phyloP scores from a whole-genome alignment of 2,113 vertebrate genomes.

The Trogon melanurus region DNA sequence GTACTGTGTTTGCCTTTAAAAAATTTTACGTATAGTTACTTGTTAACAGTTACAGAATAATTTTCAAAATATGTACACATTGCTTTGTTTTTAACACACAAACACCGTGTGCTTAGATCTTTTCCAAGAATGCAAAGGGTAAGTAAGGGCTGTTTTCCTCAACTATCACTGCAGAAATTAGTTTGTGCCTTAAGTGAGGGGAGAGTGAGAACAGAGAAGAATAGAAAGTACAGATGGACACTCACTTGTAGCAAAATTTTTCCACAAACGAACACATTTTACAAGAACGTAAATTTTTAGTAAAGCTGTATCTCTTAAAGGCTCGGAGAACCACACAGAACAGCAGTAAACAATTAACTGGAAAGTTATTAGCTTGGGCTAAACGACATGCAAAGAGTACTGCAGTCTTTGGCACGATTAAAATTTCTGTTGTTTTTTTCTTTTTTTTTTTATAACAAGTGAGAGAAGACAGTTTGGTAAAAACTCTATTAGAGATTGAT shows the following conservation, averaged over 20 bases:
- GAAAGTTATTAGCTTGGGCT: neutral
- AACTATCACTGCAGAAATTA: neutral
- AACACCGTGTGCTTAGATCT: neutral
- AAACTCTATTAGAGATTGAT: neutral
- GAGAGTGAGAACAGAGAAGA: neutral
- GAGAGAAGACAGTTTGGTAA: neutral
- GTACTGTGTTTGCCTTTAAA: neutral
- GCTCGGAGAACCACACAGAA: neutral
- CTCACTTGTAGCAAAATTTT: neutral
- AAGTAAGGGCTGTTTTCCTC: neutral
- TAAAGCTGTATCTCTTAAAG: neutral
- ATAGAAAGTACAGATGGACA: neutral
- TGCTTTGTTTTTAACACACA: neutral
- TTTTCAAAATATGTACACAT: neutral
- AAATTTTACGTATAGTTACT: neutral
- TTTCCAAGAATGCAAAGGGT: neutral
- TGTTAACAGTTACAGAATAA: neutral
- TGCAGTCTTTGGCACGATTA: neutral
- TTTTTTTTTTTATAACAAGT: neutral
- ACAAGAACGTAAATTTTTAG: neutral
- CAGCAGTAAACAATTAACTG: neutral
- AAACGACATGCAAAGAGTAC: neutral
- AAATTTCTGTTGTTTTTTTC: neutral
- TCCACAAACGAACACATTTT: neutral
- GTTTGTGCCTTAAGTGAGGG: neutral